These are phyloP conservation scores for Autographa gamma DNA, from an alignment of 2,888 invertebrate genomes.

Conservation along the genomic window DNA sequence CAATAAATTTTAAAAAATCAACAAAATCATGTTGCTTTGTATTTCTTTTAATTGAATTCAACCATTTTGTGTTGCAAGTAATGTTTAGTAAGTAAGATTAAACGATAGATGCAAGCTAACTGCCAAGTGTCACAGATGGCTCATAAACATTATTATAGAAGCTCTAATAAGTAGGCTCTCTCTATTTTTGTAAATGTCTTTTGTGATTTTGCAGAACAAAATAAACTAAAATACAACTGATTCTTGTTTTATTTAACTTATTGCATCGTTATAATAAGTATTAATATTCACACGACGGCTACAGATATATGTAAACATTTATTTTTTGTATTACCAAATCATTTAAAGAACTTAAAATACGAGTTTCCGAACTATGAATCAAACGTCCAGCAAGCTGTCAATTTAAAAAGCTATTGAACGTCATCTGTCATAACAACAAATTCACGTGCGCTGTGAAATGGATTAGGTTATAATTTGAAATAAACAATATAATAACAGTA, in stretches of 20 bases:
- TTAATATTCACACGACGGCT: too few species aligned
- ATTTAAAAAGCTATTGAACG: neutral
- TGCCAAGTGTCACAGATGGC: too few species aligned
- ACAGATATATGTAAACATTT: neutral
- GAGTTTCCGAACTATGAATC: slow-evolving; percentile 9
- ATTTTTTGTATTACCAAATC: neutral
- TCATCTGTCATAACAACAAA: slow-evolving; percentile 58
- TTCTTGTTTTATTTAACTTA: neutral
- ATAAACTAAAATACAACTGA: neutral
- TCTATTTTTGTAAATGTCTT: neutral
- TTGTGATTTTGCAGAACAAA: neutral
- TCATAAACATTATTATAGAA: too few species aligned
- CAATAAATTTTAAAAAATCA: too few species aligned
- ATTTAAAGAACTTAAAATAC: neutral
- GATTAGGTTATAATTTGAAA: slow-evolving; percentile 7
- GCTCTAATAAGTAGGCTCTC: neutral
- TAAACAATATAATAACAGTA: slow-evolving; percentile 48
- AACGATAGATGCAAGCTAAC: too few species aligned
- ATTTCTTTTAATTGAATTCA: too few species aligned
- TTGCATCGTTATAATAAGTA: neutral
- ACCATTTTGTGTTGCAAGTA: too few species aligned
- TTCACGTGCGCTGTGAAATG: slow-evolving; percentile 61
- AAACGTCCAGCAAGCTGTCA: slow-evolving; percentile 20
- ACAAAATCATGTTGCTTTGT: too few species aligned
- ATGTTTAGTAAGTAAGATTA: too few species aligned